Evolutionary conservation across 2,113 vertebrate genomes (phyloP).

Genomic region (Cyphomyrus plagiostoma): DNA sequence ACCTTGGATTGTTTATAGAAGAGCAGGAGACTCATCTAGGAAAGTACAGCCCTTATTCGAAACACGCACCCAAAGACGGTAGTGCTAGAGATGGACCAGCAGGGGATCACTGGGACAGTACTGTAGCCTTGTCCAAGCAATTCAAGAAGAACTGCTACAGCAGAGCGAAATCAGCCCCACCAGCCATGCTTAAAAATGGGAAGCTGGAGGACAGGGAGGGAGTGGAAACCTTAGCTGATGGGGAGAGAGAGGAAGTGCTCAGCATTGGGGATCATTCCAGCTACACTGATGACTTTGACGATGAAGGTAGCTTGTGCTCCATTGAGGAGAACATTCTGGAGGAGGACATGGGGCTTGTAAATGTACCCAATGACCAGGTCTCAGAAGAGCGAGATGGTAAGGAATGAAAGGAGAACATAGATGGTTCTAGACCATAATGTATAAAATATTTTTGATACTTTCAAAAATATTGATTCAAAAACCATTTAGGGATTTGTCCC

Average conservation of each 20-base stretch:
- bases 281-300: slow-evolving; percentile 70
- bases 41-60: slow-evolving; percentile 19
- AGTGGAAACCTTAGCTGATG: background rate
- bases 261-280: slow-evolving; percentile 42
- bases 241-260: slow-evolving; percentile 30
- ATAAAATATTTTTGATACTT: background rate
- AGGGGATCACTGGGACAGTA: background rate
- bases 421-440: background rate
- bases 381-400: slow-evolving; percentile 42
- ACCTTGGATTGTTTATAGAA: slow-evolving; percentile 44
- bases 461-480: background rate
- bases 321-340: slow-evolving; percentile 40
- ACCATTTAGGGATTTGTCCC: background rate
- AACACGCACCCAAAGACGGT: slow-evolving; percentile 9
- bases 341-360: slow-evolving; percentile 1
- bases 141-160: slow-evolving; percentile 8
- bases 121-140: background rate
- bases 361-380: slow-evolving; percentile 18
- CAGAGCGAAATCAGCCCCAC: slow-evolving; percentile 20
- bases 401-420: background rate
- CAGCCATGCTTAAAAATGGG: slow-evolving; percentile 8
- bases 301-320: slow-evolving; percentile 53
- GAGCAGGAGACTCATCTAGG: slow-evolving; percentile 37
- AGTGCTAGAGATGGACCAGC: background rate
- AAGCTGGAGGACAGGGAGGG: slow-evolving; percentile 9